Conservation (phyloP, 2,797 vertebrate species). For the Coracias cyanogaster region DNA sequence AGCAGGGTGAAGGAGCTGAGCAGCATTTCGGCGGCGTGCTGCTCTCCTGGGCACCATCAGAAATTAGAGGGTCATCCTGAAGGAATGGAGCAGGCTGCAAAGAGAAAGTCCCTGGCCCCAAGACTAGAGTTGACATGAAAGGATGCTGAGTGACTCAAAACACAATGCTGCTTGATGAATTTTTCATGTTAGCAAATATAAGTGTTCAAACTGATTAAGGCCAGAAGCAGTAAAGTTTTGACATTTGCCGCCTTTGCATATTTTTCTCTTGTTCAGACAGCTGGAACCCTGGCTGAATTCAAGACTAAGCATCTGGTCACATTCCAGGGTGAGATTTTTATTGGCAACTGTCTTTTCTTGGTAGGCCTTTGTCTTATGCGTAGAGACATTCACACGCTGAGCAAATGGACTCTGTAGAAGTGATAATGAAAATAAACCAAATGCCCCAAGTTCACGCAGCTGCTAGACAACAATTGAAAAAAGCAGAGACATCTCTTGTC, state of each 20-base stretch:
- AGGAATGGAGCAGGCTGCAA: not conserved
- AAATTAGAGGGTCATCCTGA: not conserved
- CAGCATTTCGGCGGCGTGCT: accelerated
- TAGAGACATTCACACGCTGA: accelerated
- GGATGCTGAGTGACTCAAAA: not conserved
- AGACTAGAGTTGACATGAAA: not conserved
- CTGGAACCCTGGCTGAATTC: not conserved
- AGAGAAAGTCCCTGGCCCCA: not conserved
- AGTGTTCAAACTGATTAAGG: not conserved
- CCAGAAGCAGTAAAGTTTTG: not conserved
- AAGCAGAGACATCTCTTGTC: not conserved
- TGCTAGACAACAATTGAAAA: not conserved
- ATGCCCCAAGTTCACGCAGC: not conserved
- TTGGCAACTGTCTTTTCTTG: not conserved
- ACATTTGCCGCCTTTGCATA: not conserved
- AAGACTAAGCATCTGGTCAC: not conserved
- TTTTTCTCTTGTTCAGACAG: not conserved
- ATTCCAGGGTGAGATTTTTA: not conserved
- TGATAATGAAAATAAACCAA: not conserved
- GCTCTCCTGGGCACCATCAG: not conserved
- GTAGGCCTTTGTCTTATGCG: not conserved
- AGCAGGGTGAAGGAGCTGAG: no score
- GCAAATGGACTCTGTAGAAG: not conserved
- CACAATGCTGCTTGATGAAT: not conserved
- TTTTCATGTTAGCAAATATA: not conserved